Conservation (phyloP, 2,113 vertebrate genomes). For the Gorsachius goisagi region DNA sequence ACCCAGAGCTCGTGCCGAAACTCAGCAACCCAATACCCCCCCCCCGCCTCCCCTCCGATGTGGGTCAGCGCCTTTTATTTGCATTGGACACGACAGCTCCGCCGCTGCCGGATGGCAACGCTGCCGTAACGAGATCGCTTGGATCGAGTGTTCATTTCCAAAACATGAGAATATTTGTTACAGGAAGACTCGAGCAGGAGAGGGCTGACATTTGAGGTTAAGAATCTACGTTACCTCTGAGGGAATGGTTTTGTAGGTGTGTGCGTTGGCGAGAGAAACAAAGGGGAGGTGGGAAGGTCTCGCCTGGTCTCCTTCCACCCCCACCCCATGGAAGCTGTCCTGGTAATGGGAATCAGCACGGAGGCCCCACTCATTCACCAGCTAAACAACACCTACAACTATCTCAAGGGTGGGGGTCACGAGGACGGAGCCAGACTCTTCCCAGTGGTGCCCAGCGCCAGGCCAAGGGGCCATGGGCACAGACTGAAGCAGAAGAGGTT, state of each 20-base stretch:
- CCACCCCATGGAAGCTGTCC: rapidly evolving
- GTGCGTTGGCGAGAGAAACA: too few relatives aligned
- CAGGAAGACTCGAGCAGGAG: background rate
- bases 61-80: rapidly evolving
- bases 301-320: rapidly evolving
- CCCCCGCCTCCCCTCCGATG: rapidly evolving
- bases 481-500: too few relatives aligned
- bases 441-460: too few relatives aligned
- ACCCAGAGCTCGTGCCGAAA: rapidly evolving
- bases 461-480: too few relatives aligned
- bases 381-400: too few relatives aligned
- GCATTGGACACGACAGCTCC: background rate
- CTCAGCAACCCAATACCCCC: background rate
- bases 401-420: too few relatives aligned
- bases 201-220: background rate
- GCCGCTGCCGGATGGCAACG: rapidly evolving
- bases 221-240: rapidly evolving
- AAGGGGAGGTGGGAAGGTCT: background rate
- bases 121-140: background rate
- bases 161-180: background rate
- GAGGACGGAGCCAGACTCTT: too few relatives aligned
- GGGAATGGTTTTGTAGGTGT: rapidly evolving
- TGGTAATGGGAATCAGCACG: rapidly evolving
- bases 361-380: background rate
- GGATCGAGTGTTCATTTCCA: conserved; percentile 28